phyloP scores from a whole-genome alignment of 2,888 invertebrate genomes.

The Parthenolecanium corni region DNA sequence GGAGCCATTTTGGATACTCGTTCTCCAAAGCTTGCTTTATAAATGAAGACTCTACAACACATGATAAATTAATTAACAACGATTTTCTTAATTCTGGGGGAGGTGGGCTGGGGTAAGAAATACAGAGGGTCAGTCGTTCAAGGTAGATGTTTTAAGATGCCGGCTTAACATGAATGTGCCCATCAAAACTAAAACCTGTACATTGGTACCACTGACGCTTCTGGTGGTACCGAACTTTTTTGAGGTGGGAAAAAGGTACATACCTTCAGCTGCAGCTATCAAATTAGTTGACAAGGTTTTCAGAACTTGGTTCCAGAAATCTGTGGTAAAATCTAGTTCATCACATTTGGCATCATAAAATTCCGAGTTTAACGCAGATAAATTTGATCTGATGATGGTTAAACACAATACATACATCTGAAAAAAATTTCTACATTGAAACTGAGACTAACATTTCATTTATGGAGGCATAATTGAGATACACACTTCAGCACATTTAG shows the following conservation, averaged over 20 bases:
- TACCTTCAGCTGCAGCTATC: conserved; percentile 39
- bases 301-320: conserved; percentile 23
- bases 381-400: not conserved
- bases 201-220: no score
- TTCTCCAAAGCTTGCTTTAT: conserved; percentile 75
- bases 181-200: no score
- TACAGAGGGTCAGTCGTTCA: no score
- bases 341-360: not conserved
- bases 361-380: conserved; percentile 10
- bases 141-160: no score
- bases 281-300: conserved; percentile 27
- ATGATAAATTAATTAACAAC: not conserved
- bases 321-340: conserved; percentile 4
- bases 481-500: conserved; percentile 55
- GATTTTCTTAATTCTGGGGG: not conserved
- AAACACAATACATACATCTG: conserved; percentile 13
- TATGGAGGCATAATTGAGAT: not conserved
- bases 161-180: no score
- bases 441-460: not conserved
- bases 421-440: not conserved
- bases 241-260: no score
- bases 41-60: conserved; percentile 39
- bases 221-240: no score
- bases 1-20: conserved; percentile 75
- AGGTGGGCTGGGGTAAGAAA: not conserved